phyloP scores from a whole-genome alignment of 2,888 invertebrate species.

The Drosophila borealis region DNA sequence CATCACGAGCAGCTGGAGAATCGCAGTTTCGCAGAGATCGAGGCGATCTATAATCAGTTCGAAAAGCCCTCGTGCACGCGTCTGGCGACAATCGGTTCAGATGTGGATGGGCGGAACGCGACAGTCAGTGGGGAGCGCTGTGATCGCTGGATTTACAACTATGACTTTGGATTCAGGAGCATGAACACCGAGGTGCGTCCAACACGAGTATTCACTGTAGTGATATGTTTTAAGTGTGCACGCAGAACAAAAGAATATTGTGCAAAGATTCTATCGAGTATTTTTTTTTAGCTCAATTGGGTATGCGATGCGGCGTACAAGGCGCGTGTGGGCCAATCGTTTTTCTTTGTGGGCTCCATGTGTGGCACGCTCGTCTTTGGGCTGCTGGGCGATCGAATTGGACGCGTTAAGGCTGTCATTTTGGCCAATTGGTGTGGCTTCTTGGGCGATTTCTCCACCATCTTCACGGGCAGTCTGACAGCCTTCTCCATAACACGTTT shows the following conservation, averaged over 20 bases:
- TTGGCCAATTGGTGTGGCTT: slow-evolving; percentile 86
- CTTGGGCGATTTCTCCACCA: slow-evolving; percentile 86
- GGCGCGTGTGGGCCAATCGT: slow-evolving; percentile 86
- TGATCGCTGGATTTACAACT: slow-evolving; percentile 87
- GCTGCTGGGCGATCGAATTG: slow-evolving; percentile 86
- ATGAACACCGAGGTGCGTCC: slow-evolving; percentile 87
- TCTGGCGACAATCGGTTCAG: slow-evolving; percentile 50
- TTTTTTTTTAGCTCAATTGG: slow-evolving; percentile 85
- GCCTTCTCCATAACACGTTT: slow-evolving; percentile 86
- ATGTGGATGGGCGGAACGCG: slow-evolving; percentile 45
- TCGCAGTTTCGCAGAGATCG: slow-evolving; percentile 71
- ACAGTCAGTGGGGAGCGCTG: slow-evolving; percentile 78
- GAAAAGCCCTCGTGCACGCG: slow-evolving; percentile 79
- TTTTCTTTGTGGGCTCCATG: slow-evolving; percentile 87
- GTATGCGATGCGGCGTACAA: slow-evolving; percentile 87
- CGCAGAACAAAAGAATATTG: neutral
- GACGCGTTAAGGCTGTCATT: slow-evolving; percentile 86
- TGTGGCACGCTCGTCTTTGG: slow-evolving; percentile 87
- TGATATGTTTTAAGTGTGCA: neutral
- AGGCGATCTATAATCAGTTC: slow-evolving; percentile 73
- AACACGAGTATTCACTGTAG: neutral
- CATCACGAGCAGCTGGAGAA: slow-evolving; percentile 78
- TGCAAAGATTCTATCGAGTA: neutral
- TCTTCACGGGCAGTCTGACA: slow-evolving; percentile 84
- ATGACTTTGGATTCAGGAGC: slow-evolving; percentile 86